These are phyloP conservation scores for Drosophila orena DNA, from an alignment of 1,140 invertebrate genomes.

Conservation along the genomic window DNA sequence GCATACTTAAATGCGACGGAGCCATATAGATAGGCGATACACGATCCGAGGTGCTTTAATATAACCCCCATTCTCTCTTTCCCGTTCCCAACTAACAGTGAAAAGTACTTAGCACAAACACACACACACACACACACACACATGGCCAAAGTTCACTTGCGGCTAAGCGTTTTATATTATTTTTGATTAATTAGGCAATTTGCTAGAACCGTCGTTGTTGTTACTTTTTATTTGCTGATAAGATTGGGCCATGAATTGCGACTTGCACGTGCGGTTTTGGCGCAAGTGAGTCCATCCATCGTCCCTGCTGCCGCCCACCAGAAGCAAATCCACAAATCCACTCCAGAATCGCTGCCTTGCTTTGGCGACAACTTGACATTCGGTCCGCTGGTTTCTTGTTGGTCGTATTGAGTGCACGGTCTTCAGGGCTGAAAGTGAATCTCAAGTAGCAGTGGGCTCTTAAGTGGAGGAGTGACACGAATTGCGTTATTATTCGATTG, in stretches of 20 bases:
- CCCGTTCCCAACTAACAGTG: constrained; percentile 2
- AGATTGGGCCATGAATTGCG: constrained; percentile 35
- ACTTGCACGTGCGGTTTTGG: constrained; percentile 16
- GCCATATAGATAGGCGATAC: constrained; percentile 45
- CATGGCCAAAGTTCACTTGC: constrained; percentile 28
- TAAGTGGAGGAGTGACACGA: constrained; percentile 1
- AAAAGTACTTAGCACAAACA: constrained; percentile 27
- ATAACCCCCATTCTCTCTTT: not conserved
- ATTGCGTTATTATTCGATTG: constrained; percentile 13
- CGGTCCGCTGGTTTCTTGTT: constrained; percentile 10
- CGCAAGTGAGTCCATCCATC: constrained; percentile 5
- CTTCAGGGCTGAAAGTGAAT: constrained; percentile 20
- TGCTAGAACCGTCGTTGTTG: constrained; percentile 27
- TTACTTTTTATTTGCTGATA: constrained; percentile 38
- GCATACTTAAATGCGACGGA: constrained; percentile 18
- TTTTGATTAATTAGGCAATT: constrained; percentile 64
- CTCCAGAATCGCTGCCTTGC: constrained; percentile 9
- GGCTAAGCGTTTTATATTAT: constrained; percentile 46
- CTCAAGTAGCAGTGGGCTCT: constrained; percentile 5
- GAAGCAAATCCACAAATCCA: constrained; percentile 44
- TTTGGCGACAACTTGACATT: constrained; percentile 35
- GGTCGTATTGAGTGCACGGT: not conserved
- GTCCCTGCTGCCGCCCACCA: constrained; percentile 12
- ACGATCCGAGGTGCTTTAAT: constrained; percentile 12
- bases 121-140: constrained; percentile 1